Conservation (phyloP, 2,113 vertebrate species). For the Onychostruthus taczanowskii region DNA sequence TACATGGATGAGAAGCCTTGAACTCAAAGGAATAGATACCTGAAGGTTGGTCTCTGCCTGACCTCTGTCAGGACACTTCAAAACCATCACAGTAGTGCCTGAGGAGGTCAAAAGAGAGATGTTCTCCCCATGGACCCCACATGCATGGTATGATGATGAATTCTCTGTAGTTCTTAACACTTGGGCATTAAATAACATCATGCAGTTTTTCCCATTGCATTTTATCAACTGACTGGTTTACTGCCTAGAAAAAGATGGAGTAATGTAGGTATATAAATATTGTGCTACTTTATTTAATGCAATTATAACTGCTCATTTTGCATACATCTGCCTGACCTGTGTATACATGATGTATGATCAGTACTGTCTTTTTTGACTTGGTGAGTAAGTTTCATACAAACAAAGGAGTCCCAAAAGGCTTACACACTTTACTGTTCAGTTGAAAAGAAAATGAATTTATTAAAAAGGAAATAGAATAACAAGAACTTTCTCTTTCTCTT, state of each 20-base stretch:
- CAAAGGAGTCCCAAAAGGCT: not conserved
- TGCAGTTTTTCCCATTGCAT: not conserved
- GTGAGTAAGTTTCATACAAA: not conserved
- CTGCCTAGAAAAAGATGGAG: not conserved
- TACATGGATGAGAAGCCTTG: not conserved
- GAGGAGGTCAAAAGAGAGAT: not conserved
- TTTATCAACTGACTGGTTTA: not conserved
- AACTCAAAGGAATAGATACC: not conserved
- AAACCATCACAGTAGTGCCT: not conserved
- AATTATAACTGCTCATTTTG: not conserved
- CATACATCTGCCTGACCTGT: not conserved
- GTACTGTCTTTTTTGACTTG: not conserved
- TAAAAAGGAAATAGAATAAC: not conserved
- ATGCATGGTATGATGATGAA: accelerated
- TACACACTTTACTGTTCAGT: not conserved
- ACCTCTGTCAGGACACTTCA: not conserved
- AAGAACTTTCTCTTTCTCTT: not conserved
- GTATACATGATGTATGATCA: not conserved
- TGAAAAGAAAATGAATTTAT: not conserved
- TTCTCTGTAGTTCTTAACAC: not conserved
- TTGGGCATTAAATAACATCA: not conserved
- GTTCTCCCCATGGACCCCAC: accelerated
- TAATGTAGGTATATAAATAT: not conserved
- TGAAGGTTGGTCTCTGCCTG: not conserved
- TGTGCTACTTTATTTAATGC: not conserved